Percentiles rank a stretch among this genome's conserved stretches.
Conservation (phyloP, 2,113 vertebrate genomes). For the Xiphophorus hellerii region DNA sequence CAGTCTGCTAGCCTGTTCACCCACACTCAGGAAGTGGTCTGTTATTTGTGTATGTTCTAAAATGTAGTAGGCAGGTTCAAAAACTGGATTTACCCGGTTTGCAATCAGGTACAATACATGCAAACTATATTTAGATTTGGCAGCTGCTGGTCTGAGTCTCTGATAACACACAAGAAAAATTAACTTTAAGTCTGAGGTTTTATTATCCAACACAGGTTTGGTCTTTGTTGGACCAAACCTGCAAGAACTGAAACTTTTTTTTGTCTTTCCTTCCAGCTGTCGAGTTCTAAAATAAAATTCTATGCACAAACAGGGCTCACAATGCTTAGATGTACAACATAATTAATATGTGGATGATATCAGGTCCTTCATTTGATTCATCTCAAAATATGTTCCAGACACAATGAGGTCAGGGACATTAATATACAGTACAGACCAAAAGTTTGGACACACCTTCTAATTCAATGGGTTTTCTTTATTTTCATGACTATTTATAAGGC, state of each 20-base stretch:
- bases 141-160: conserved; percentile 7
- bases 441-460: too few species aligned
- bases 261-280: neutral
- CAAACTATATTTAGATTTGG: neutral
- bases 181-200: neutral
- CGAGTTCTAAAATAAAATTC: too few species aligned
- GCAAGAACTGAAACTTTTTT: neutral
- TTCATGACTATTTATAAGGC: too few species aligned
- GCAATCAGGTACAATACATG: neutral
- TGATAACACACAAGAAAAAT: neutral
- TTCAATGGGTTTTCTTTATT: too few species aligned
- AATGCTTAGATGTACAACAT: neutral
- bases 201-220: neutral
- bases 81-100: conserved; percentile 20
- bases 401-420: neutral
- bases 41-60: conserved; percentile 10
- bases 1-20: neutral
- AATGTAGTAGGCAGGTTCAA: neutral
- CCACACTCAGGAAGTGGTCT: conserved; percentile 32
- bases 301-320: neutral
- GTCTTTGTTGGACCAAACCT: neutral
- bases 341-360: neutral
- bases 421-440: too few species aligned
- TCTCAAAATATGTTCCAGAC: neutral
- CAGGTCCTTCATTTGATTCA: neutral